Evolutionary conservation across 1,140 invertebrate species (phyloP).

Genomic region (Camponotus vicinus): DNA sequence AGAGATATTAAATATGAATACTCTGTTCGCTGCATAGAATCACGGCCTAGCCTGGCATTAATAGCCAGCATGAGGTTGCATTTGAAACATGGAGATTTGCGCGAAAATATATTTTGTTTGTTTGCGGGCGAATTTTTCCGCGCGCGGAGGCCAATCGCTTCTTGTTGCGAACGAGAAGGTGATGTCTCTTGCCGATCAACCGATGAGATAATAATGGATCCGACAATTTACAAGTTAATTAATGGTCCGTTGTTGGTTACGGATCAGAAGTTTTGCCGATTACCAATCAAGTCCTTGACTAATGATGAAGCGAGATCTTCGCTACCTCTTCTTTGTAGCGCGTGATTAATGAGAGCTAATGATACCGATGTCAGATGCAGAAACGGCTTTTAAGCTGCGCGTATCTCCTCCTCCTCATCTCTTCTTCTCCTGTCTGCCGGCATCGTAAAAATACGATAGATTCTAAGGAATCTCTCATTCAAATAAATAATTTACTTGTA

Average conservation of each 20-base stretch:
- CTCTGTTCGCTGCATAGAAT: conserved; percentile 52
- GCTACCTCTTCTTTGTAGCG: conserved; percentile 58
- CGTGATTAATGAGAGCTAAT: conserved; percentile 74
- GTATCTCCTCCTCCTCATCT: conserved; percentile 31
- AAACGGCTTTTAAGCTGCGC: conserved; percentile 46
- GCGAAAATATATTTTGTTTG: conserved; percentile 40
- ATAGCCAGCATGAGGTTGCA: conserved; percentile 49
- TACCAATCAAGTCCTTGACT: conserved; percentile 70
- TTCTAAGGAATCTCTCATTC: neutral
- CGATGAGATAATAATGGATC: conserved; percentile 52
- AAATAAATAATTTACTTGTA: neutral
- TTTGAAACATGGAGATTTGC: conserved; percentile 22
- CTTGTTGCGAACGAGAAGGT: too few relatives aligned
- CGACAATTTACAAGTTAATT: conserved; percentile 66
- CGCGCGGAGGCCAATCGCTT: conserved; percentile 4
- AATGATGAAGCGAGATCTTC: conserved; percentile 61
- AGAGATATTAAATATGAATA: conserved; percentile 73
- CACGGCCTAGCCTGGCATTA: conserved; percentile 55
- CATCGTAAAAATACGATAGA: conserved; percentile 5
- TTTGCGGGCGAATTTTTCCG: neutral
- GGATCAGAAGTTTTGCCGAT: conserved; percentile 71
- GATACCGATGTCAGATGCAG: conserved; percentile 68
- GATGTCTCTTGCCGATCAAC: conserved; percentile 8
- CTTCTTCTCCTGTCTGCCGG: too few relatives aligned
- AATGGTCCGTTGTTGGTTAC: conserved; percentile 52